Conservation (phyloP, 2,888 invertebrate genomes). For the Tetropium fuscum region DNA sequence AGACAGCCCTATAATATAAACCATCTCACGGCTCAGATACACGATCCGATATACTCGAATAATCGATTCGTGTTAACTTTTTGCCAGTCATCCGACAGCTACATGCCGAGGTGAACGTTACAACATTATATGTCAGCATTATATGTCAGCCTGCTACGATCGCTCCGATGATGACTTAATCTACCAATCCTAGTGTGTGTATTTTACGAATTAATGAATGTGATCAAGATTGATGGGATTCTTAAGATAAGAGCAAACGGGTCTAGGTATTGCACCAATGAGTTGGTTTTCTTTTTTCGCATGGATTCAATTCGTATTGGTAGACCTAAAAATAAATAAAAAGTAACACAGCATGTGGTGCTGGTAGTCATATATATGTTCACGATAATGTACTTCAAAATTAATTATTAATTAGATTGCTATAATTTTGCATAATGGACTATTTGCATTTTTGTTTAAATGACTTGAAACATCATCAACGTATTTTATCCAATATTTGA, state of each 20-base stretch:
- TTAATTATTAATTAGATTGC: too few species aligned
- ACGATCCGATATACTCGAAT: slow-evolving; percentile 60
- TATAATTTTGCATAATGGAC: too few species aligned
- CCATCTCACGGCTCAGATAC: slow-evolving; percentile 60
- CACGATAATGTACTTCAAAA: too few species aligned
- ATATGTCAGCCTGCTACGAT: slow-evolving; percentile 45
- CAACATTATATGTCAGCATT: slow-evolving; percentile 56
- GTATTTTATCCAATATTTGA: too few species aligned
- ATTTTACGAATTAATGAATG: slow-evolving; percentile 48
- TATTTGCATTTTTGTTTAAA: too few species aligned
- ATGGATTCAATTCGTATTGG: background rate
- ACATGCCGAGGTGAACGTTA: slow-evolving; percentile 55
- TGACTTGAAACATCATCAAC: too few species aligned
- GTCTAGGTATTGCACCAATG: slow-evolving; percentile 29
- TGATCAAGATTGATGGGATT: slow-evolving; percentile 48
- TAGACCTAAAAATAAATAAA: too few species aligned
- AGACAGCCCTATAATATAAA: slow-evolving; percentile 59
- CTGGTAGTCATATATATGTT: too few species aligned
- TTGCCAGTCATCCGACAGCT: slow-evolving; percentile 60
- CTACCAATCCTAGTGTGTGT: slow-evolving; percentile 44
- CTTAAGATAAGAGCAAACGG: slow-evolving; percentile 28
- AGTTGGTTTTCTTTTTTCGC: background rate
- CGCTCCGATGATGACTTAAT: slow-evolving; percentile 52
- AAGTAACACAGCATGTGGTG: too few species aligned
- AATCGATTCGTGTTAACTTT: slow-evolving; percentile 61